Evolutionary conservation across 1,140 invertebrate genomes (phyloP).

Genomic region (Philotrypesis tridentata): DNA sequence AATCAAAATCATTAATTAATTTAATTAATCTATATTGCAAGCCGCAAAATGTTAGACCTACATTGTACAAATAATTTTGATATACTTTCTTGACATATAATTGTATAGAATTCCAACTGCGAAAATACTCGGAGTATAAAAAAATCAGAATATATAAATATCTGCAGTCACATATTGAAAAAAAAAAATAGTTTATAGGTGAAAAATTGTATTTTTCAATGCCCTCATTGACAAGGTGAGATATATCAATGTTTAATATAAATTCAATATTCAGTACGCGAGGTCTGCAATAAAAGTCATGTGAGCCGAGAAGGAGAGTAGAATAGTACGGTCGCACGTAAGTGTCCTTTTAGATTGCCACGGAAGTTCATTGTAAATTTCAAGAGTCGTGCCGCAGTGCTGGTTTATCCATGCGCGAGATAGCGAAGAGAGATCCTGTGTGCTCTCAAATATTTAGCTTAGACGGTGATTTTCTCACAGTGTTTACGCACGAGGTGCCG

Average conservation of each 20-base stretch:
- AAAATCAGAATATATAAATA: too few relatives aligned
- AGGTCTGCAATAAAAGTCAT: slow-evolving; percentile 59
- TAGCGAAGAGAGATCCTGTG: slow-evolving; percentile 50
- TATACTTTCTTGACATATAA: too few relatives aligned
- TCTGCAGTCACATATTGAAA: too few relatives aligned
- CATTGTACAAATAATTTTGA: too few relatives aligned
- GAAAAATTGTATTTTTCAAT: not conserved
- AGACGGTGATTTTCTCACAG: slow-evolving; percentile 61
- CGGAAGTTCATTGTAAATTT: slow-evolving; percentile 73
- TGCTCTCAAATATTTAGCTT: slow-evolving; percentile 69
- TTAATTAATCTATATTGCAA: too few relatives aligned
- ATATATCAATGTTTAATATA: slow-evolving; percentile 62
- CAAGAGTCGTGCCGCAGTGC: slow-evolving; percentile 57
- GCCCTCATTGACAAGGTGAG: slow-evolving; percentile 59
- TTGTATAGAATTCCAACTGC: too few relatives aligned
- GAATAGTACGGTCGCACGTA: slow-evolving; percentile 59
- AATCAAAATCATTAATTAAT: too few relatives aligned
- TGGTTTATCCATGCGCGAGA: slow-evolving; percentile 4
- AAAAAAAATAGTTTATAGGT: too few relatives aligned
- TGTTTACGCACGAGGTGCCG: slow-evolving; percentile 17
- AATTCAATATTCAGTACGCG: too few relatives aligned
- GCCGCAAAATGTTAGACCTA: too few relatives aligned
- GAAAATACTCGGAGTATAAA: too few relatives aligned
- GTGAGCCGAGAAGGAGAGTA: slow-evolving; percentile 51
- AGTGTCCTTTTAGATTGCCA: slow-evolving; percentile 70